A percentile compares a stretch with the other conserved stretches of the same genome.
Evolutionary conservation across 2,113 vertebrate genomes (phyloP).

Genomic region (Odontesthes bonariensis): DNA sequence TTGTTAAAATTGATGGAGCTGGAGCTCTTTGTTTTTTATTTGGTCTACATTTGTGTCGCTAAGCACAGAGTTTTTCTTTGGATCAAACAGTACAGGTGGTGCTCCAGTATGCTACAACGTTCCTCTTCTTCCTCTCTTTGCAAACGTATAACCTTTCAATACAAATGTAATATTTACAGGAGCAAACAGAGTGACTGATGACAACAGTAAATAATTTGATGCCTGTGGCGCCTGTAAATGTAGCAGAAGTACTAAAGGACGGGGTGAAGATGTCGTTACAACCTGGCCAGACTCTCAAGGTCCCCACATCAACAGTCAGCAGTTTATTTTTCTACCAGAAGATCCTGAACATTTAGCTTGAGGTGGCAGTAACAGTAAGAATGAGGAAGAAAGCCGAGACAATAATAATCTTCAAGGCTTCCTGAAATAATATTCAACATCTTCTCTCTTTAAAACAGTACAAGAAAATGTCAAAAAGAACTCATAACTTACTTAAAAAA

Average conservation of each 20-base stretch:
- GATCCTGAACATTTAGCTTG: too few relatives aligned
- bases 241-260: background rate
- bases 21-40: conserved; percentile 27
- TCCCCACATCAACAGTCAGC: too few relatives aligned
- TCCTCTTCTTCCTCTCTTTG: background rate
- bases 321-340: background rate
- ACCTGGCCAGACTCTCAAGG: background rate
- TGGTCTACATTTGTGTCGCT: conserved; percentile 11
- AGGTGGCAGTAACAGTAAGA: too few relatives aligned
- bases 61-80: background rate
- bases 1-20: conserved; percentile 6
- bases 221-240: background rate
- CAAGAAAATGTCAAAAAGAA: too few relatives aligned
- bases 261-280: background rate
- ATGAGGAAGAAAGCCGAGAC: too few relatives aligned
- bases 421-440: too few relatives aligned
- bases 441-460: too few relatives aligned
- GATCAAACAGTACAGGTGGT: background rate
- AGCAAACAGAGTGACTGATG: background rate
- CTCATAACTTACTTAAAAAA: too few relatives aligned
- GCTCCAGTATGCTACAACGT: background rate
- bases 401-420: too few relatives aligned
- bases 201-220: background rate
- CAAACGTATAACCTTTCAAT: background rate
- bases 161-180: background rate